Conservation (phyloP, 2,888 invertebrate genomes). For the Pediacus dermestoides region DNA sequence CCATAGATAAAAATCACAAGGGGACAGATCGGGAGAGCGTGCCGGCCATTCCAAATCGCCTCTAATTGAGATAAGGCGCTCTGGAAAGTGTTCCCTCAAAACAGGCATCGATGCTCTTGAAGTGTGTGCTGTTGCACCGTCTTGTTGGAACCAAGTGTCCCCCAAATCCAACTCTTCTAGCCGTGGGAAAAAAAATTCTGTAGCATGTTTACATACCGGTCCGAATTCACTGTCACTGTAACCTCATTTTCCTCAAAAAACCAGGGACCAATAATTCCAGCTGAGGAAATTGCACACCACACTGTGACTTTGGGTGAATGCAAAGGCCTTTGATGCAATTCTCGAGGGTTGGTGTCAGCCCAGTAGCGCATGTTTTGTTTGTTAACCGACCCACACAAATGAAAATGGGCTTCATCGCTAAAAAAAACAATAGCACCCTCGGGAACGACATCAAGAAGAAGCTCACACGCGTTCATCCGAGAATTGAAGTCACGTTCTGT, state of each 20-base stretch:
- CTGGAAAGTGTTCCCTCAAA: conserved; percentile 9
- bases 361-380: conserved; percentile 17
- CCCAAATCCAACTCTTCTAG: conserved; percentile 9
- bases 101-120: conserved; percentile 10
- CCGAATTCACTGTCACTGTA: conserved; percentile 8
- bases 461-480: conserved; percentile 26
- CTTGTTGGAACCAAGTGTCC: conserved; percentile 11
- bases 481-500: conserved; percentile 32
- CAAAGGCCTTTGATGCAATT: conserved; percentile 13
- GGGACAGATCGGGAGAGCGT: conserved; percentile 8
- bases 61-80: conserved; percentile 10
- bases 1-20: conserved; percentile 9
- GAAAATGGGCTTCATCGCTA: conserved; percentile 14
- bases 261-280: conserved; percentile 11
- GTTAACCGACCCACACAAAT: conserved; percentile 14
- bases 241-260: conserved; percentile 5
- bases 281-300: conserved; percentile 13
- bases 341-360: conserved; percentile 6
- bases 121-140: conserved; percentile 4
- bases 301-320: conserved; percentile 12
- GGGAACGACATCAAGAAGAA: conserved; percentile 17
- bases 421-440: conserved; percentile 7
- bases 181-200: conserved; percentile 8
- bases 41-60: conserved; percentile 11
- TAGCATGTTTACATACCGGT: too few species aligned